Conservation (phyloP, 2,113 vertebrate genomes). For the Pituophis catenifer region DNA sequence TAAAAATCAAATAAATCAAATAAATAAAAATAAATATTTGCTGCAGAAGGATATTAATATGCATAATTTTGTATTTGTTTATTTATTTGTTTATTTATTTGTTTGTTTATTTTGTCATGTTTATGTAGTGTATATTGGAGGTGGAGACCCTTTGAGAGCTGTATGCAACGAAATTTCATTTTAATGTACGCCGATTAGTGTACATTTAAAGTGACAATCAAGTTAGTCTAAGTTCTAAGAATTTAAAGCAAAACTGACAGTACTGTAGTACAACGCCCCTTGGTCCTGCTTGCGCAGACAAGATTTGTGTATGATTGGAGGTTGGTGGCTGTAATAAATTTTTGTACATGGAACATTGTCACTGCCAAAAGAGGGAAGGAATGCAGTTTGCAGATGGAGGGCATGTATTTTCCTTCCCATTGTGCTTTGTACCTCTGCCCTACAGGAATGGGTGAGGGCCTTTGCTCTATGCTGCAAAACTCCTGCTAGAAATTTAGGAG, state of each 20-base stretch:
- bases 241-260: not conserved
- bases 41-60: not conserved
- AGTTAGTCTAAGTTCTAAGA: not conserved
- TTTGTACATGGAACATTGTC: not conserved
- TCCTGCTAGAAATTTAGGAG: not conserved
- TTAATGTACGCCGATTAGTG: no score
- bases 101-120: no score
- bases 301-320: not conserved
- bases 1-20: no score
- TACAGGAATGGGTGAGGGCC: conserved; percentile 71
- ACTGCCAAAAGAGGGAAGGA: not conserved
- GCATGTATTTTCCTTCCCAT: not conserved
- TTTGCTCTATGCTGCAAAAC: not conserved
- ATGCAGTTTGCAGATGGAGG: not conserved
- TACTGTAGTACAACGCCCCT: not conserved
- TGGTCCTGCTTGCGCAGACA: not conserved
- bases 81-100: no score
- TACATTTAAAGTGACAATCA: no score
- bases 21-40: not conserved
- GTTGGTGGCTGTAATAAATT: not conserved
- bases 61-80: no score
- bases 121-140: no score
- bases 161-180: no score
- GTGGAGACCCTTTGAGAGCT: no score
- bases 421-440: conserved; percentile 59